Conservation (phyloP, 2,113 vertebrate genomes). For the Cynoglossus semilaevis region DNA sequence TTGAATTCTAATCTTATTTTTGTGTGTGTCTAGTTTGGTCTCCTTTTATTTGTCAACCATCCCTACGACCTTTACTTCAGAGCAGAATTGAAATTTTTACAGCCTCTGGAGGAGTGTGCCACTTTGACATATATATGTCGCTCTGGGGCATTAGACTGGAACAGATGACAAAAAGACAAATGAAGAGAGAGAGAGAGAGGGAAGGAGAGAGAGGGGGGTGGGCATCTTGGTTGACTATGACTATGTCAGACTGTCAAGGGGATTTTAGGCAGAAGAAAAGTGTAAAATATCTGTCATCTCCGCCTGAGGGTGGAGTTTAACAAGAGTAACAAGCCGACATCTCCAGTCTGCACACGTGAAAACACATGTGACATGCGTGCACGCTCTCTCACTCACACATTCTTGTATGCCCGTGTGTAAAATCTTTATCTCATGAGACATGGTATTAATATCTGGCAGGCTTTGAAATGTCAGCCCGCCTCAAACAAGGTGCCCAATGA, state of each 20-base stretch:
- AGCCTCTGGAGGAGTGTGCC: too few species aligned
- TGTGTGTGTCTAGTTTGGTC: too few species aligned
- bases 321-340: conserved; percentile 37
- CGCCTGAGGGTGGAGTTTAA: conserved; percentile 18
- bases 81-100: too few species aligned
- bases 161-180: background rate
- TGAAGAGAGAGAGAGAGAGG: background rate
- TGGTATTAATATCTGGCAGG: conserved; percentile 61
- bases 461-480: conserved; percentile 55
- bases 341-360: background rate
- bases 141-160: background rate
- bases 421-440: conserved; percentile 56
- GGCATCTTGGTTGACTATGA: conserved; percentile 12
- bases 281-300: conserved; percentile 31
- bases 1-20: too few species aligned
- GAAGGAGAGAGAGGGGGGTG: background rate
- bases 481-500: conserved; percentile 57
- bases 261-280: conserved; percentile 29
- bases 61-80: too few species aligned
- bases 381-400: conserved; percentile 1
- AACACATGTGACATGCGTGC: background rate
- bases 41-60: too few species aligned
- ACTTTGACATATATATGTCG: too few species aligned
- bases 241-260: conserved; percentile 10
- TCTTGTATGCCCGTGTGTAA: conserved; percentile 22